Evolutionary conservation across 2,113 vertebrate genomes (phyloP), one percentile per base, ranked within the genome.

Genomic region (Nettapus auritus): DNA sequence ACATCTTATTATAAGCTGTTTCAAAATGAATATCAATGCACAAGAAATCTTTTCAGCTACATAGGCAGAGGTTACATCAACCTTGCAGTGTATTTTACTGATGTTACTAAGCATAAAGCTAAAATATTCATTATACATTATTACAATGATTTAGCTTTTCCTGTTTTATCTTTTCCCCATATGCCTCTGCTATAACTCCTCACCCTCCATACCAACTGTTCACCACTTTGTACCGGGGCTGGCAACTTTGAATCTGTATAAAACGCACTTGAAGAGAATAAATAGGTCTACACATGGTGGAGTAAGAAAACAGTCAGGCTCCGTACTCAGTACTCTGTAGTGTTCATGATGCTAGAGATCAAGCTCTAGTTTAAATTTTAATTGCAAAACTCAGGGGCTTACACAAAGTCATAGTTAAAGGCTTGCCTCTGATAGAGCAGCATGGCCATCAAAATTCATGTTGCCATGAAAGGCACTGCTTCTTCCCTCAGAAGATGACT

Each of bases 381-480:
- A 57, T 83, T 57, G 46, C 28, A 40, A 62, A 83, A 70, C 5
- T 0, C 28, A 75, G 38, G 18, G 33, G 26, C 23, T 79, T 80
- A 29, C 68, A 38, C 36, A 22, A 55, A 63, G 40, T 18, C 2
- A 5, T 6, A 63, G 36, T 56, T 59, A 20, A 34, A 62, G 60
- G 21, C 70, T 73, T 60, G 5, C 14, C 62, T 40, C 40, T 44
- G 25, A 29, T 0, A 4, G 16, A 40, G 52, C 16, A 62, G 31
- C 67, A 38, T 0, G 1, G 25, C 36, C 52, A 25, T 16, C 42
- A 50, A 59, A 46, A 64, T 8, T 42, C 29, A 6, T 1, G 2
- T 17, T 53, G 53, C 25, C 1, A 1, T 25, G 14, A 44, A 77
- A 81, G 48, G 16, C 52, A 64, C 15, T 0, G 0, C 16, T 50